These are phyloP conservation scores for Seira musarum DNA, from an alignment of 2,888 invertebrate genomes.

Conservation along the genomic window DNA sequence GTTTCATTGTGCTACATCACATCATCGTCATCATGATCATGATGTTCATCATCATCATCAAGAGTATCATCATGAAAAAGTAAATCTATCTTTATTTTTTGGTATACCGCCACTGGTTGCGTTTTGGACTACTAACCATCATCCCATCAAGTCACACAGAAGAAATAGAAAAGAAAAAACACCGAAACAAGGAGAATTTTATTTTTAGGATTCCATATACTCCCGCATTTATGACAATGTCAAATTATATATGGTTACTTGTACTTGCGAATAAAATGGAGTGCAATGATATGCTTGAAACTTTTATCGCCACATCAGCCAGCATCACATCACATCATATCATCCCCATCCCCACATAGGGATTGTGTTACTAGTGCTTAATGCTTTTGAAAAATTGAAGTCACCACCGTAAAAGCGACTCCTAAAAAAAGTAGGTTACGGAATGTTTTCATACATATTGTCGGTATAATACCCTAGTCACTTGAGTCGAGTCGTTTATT, in stretches of 20 bases:
- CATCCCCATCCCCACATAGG: too few species aligned
- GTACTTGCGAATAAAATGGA: neutral
- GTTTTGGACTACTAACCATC: slow-evolving; percentile 49
- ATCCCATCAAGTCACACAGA: neutral
- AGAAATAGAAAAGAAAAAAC: neutral
- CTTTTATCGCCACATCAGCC: neutral
- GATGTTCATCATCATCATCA: neutral
- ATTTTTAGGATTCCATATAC: slow-evolving; percentile 37
- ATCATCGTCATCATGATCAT: too few species aligned
- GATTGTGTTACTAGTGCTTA: neutral
- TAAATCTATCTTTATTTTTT: neutral
- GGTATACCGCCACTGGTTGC: neutral
- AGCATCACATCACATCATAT: neutral
- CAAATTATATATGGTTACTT: slow-evolving; percentile 54
- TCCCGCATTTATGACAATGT: slow-evolving; percentile 50
- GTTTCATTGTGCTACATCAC: neutral
- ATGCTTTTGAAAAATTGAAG: neutral
- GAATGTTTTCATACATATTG: neutral
- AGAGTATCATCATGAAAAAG: neutral
- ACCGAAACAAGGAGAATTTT: slow-evolving; percentile 21
- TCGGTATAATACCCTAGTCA: neutral
- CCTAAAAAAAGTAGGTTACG: neutral
- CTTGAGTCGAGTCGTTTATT: too few species aligned
- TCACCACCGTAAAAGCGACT: neutral
- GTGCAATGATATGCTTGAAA: neutral